Conservation (phyloP, 2,113 vertebrate species). For the Hiodon alosoides region DNA sequence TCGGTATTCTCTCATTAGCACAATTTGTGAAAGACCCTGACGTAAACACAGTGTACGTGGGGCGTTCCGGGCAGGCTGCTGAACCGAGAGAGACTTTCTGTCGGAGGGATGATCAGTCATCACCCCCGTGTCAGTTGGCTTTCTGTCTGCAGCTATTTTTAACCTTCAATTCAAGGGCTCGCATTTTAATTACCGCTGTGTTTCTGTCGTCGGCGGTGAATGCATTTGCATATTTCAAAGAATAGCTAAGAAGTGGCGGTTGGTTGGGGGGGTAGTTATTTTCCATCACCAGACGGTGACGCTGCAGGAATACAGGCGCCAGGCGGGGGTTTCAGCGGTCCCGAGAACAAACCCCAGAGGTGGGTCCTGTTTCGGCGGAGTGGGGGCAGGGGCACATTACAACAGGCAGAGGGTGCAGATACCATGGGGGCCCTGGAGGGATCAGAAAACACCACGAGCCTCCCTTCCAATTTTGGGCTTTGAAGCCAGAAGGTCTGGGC, state of each 20-base stretch:
- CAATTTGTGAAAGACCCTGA: too few relatives aligned
- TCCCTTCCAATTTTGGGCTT: too few relatives aligned
- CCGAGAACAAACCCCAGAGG: not conserved
- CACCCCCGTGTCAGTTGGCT: conserved; percentile 27
- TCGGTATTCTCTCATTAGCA: too few relatives aligned
- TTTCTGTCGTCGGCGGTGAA: conserved; percentile 20
- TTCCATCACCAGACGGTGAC: not conserved
- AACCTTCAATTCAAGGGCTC: conserved; percentile 27
- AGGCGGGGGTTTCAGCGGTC: not conserved
- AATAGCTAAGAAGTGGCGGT: not conserved
- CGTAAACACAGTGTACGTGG: too few relatives aligned
- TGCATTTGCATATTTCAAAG: conserved; percentile 32
- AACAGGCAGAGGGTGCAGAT: not conserved
- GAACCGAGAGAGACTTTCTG: not conserved
- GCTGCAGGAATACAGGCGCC: not conserved
- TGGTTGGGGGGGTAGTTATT: not conserved
- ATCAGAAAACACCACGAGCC: too few relatives aligned
- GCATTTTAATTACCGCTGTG: conserved; percentile 42
- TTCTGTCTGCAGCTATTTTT: conserved; percentile 44
- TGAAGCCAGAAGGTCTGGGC: too few relatives aligned
- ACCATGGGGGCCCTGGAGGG: not conserved
- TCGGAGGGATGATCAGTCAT: not conserved
- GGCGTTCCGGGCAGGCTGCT: not conserved
- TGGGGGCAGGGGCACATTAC: too few relatives aligned
- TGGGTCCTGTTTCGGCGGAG: too few relatives aligned